phyloP scores from a whole-genome alignment of 2,113 vertebrate species.

The Chiloscyllium plagiosum region DNA sequence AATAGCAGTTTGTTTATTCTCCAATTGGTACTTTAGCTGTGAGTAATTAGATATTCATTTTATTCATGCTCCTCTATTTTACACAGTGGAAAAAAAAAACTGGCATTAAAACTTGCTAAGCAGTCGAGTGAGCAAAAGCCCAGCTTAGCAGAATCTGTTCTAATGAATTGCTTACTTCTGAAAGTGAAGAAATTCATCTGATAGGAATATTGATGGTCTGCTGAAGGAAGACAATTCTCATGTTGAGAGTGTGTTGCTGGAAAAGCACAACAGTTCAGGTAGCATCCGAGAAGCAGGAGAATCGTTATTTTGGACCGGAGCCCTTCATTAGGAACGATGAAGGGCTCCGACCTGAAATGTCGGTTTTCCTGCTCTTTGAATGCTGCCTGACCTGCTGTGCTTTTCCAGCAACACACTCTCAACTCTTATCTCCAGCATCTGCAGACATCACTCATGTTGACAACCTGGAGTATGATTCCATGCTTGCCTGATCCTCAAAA shows the following conservation, averaged over 20 bases:
- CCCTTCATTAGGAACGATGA: too few relatives aligned
- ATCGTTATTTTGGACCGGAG: too few relatives aligned
- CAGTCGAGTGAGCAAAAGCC: background rate
- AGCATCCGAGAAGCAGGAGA: too few relatives aligned
- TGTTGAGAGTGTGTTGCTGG: too few relatives aligned
- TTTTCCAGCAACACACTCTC: too few relatives aligned
- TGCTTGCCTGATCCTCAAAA: background rate
- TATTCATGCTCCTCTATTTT: background rate
- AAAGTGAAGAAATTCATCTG: background rate
- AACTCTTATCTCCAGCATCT: too few relatives aligned
- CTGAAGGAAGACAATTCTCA: background rate
- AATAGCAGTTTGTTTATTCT: background rate
- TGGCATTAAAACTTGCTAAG: background rate
- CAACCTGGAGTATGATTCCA: background rate
- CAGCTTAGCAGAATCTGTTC: background rate
- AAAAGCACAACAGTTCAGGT: too few relatives aligned
- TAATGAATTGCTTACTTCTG: background rate
- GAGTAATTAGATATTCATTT: conserved; percentile 26
- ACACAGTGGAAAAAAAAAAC: background rate
- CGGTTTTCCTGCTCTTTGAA: too few relatives aligned
- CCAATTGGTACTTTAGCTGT: background rate
- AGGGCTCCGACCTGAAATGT: too few relatives aligned
- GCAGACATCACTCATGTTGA: too few relatives aligned
- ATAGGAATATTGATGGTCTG: too few relatives aligned
- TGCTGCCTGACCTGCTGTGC: too few relatives aligned